phyloP scores from a whole-genome alignment of 2,888 invertebrate species.

The Ochropacha duplaris region DNA sequence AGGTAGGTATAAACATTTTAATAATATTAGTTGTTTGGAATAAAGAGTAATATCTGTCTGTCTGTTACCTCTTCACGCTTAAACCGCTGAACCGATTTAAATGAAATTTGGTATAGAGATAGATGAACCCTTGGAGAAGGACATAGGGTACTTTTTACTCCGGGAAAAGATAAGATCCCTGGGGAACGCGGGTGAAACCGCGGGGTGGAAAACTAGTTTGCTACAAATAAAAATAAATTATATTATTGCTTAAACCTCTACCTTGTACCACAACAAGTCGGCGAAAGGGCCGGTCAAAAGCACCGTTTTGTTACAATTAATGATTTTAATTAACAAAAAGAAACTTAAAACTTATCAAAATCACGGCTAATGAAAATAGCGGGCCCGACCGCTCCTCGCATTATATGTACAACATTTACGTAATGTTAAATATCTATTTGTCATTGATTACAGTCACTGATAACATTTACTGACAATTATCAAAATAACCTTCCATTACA shows the following conservation, averaged over 20 bases:
- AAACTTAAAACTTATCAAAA: slow-evolving; percentile 55
- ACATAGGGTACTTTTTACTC: too few relatives aligned
- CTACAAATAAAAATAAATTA: too few relatives aligned
- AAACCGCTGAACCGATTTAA: too few relatives aligned
- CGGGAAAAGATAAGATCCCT: too few relatives aligned
- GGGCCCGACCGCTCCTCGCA: slow-evolving; percentile 19
- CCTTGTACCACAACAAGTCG: slow-evolving; percentile 14
- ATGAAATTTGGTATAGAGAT: too few relatives aligned
- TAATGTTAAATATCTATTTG: slow-evolving; percentile 2
- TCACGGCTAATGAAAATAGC: slow-evolving; percentile 51
- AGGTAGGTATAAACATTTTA: too few relatives aligned
- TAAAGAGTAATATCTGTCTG: too few relatives aligned
- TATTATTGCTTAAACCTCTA: background rate
- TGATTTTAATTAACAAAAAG: slow-evolving; percentile 68
- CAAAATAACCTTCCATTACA: slow-evolving; percentile 4
- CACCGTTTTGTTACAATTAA: slow-evolving; percentile 66
- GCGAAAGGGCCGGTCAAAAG: slow-evolving; percentile 36
- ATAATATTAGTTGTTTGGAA: too few relatives aligned
- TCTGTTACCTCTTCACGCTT: too few relatives aligned
- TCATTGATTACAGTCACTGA: slow-evolving; percentile 7
- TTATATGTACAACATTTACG: background rate
- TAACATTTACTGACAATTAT: slow-evolving; percentile 9
- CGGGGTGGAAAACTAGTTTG: too few relatives aligned
- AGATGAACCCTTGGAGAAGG: too few relatives aligned
- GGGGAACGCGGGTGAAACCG: too few relatives aligned